Evolutionary conservation across 2,797 vertebrate species (phyloP), one percentile per base, ranked within the genome.

Genomic region (Lepilemur septentrionalis): DNA sequence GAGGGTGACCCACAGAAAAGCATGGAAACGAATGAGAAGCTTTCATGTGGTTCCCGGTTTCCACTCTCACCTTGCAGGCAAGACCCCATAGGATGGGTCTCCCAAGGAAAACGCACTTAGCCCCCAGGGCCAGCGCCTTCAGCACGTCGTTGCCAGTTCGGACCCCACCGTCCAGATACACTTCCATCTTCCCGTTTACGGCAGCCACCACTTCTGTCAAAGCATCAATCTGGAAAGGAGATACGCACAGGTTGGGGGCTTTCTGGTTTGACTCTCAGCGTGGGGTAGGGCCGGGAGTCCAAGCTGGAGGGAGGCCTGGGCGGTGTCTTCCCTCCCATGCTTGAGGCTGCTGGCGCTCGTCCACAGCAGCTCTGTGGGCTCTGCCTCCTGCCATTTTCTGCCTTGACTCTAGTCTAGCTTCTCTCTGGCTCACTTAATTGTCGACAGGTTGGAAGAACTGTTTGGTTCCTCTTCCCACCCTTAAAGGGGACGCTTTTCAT

Each of bases 11-110:
- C 14, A 11, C 30, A 50, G 63, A 50, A 63, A 69, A 32, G 11
- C 5, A 0, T 13, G 22, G 1, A 30, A 28, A 70, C 4, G 8
- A 57, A 12, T 2, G 25, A 30, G 25, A 30, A 59, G 20, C 30
- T 17, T 38, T 18, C 2, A 0, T n/a, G 0, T 35, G 87, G n/a
- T n/a, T 69, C 79, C 41, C 15, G 4, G 2, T 9, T 25, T 72
- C 7, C 18, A 30, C 10, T 23, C 95, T 98, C 97, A 99, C 99
- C 99, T 99, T 99, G 98, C 99, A 99, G 63, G 99, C 99, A 7
- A 99, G 99, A 67, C 99, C 99, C 99, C 99, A 99, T 3, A 99
- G 98, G 8, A 99, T 98, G 6, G 99, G 99, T 63, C 99, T 99
- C 73, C 99, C 99, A 75, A 99, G 99, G 97, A 99, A 99, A 94